phyloP scores from a whole-genome alignment of 2,888 invertebrate species.

The Tenodera sinensis region DNA sequence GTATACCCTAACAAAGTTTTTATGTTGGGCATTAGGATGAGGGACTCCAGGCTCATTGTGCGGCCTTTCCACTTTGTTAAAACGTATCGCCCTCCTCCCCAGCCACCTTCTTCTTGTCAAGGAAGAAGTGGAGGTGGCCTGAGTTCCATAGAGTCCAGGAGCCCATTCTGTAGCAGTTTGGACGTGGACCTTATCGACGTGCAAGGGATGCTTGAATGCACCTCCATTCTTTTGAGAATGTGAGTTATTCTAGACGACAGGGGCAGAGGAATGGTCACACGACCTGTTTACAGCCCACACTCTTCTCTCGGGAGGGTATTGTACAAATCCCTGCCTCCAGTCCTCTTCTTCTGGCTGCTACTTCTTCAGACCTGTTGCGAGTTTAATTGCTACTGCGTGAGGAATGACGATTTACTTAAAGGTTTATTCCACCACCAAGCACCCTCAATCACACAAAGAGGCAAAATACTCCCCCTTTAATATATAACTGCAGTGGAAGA shows the following conservation, averaged over 20 bases:
- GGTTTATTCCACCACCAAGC: background rate
- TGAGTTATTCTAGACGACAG: slow-evolving; percentile 11
- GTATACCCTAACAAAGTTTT: slow-evolving; percentile 5
- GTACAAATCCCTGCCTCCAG: background rate
- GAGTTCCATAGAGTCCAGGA: background rate
- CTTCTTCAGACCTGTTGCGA: background rate
- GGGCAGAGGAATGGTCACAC: slow-evolving; percentile 11
- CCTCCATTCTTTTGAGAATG: background rate
- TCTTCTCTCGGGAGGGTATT: background rate
- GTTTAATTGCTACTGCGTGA: background rate
- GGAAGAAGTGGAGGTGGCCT: background rate
- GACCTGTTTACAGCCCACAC: slow-evolving; percentile 12
- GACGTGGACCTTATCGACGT: background rate
- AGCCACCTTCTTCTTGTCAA: background rate
- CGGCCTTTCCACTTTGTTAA: slow-evolving; percentile 16
- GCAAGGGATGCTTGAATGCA: background rate
- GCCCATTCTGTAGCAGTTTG: background rate
- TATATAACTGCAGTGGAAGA: too few species aligned
- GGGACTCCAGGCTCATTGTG: background rate
- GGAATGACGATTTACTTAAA: background rate
- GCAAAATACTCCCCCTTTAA: too few species aligned
- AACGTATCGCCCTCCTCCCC: background rate
- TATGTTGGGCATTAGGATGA: slow-evolving; percentile 6
- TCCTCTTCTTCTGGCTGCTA: background rate
- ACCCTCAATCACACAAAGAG: too few species aligned